These are phyloP conservation scores for Pterocles orientalis DNA, from an alignment of 2,113 vertebrate genomes.

Conservation along the genomic window DNA sequence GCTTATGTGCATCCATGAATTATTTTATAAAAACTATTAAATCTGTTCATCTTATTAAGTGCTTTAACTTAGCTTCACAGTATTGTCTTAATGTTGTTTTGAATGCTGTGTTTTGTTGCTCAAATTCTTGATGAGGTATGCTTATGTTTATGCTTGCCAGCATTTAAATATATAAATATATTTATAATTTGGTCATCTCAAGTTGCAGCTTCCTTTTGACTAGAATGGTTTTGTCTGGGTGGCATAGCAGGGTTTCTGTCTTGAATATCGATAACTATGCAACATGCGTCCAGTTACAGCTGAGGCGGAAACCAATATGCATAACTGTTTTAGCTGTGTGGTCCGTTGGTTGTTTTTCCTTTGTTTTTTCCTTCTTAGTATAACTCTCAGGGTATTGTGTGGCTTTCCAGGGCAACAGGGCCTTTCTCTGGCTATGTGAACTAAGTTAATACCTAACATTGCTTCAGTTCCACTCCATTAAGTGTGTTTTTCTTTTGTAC, in stretches of 20 bases:
- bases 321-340: not conserved
- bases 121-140: not conserved
- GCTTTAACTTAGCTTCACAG: not conserved
- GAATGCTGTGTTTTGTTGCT: not conserved
- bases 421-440: not conserved
- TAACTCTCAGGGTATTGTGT: not conserved
- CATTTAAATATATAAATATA: too few relatives aligned
- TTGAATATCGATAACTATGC: not conserved
- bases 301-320: not conserved
- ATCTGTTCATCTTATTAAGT: not conserved
- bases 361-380: not conserved
- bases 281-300: not conserved
- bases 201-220: not conserved
- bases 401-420: not conserved
- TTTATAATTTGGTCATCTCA: not conserved
- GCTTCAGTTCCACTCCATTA: not conserved
- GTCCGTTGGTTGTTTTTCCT: not conserved
- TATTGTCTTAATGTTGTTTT: not conserved
- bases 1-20: not conserved
- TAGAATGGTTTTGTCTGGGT: not conserved
- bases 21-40: not conserved
- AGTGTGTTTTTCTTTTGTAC: not conserved
- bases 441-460: not conserved
- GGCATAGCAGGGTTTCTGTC: not conserved
- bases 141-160: not conserved